A percentile compares a stretch with the other conserved stretches of the same genome.
These are phyloP conservation scores for Bolinopsis microptera DNA, from an alignment of 37 sponge, comb jelly and placozoan genomes.

Conservation along the genomic window DNA sequence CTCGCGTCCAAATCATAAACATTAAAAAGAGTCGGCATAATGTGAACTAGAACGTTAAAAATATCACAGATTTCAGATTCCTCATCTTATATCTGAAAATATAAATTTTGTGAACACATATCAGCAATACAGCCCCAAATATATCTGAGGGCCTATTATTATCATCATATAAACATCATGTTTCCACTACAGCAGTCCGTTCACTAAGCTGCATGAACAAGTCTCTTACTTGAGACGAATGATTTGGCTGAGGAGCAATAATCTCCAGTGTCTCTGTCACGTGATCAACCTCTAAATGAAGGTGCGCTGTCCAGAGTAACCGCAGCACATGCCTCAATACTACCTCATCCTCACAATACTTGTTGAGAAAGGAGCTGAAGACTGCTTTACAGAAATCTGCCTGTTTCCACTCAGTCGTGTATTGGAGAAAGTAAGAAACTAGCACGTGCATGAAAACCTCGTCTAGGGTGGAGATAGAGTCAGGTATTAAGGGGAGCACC, in stretches of 20 bases:
- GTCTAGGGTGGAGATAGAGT: slow-evolving; percentile 1
- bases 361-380: neutral
- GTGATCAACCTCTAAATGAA: neutral
- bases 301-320: neutral
- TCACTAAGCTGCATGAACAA: slow-evolving; percentile 5
- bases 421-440: slow-evolving; percentile 13
- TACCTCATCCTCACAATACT: slow-evolving; percentile 18
- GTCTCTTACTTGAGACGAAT: slow-evolving; percentile 29
- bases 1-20: too few species aligned
- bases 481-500: slow-evolving; percentile 5
- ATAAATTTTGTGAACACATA: too few species aligned
- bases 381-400: slow-evolving; percentile 15
- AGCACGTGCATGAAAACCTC: slow-evolving; percentile 32
- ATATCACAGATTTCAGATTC: too few species aligned
- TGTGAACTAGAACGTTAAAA: too few species aligned
- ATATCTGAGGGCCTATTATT: too few species aligned
- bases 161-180: too few species aligned
- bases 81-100: too few species aligned
- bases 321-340: slow-evolving; percentile 28
- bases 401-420: neutral
- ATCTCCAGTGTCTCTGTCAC: neutral
- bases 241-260: neutral
- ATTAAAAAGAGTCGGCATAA: too few species aligned
- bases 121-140: too few species aligned
- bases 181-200: neutral